phyloP scores from a whole-genome alignment of 2,888 invertebrate genomes.

The Pecten maximus region DNA sequence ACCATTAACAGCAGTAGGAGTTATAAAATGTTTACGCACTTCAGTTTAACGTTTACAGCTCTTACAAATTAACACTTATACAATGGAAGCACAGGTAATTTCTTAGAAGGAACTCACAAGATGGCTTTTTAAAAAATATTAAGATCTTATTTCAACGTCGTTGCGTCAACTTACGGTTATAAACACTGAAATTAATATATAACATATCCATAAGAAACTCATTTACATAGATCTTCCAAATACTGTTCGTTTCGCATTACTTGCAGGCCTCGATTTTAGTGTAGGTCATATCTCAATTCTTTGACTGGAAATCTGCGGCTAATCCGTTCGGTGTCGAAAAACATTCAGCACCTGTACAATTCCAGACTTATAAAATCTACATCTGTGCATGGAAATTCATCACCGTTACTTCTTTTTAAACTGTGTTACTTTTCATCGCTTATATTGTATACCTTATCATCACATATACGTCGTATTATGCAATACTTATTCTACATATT shows the following conservation, averaged over 20 bases:
- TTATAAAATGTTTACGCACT: constrained; percentile 6
- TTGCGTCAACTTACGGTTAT: neutral
- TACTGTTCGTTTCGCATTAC: constrained; percentile 4
- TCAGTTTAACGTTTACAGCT: neutral
- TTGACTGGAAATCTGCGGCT: neutral
- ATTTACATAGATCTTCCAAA: neutral
- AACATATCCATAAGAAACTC: neutral
- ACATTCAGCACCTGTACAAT: neutral
- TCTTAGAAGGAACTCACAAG: neutral
- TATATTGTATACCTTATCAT: no score
- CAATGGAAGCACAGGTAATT: constrained; percentile 13
- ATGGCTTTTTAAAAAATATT: neutral
- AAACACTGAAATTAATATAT: neutral
- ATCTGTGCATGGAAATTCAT: neutral
- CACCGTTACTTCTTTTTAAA: neutral
- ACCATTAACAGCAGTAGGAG: neutral
- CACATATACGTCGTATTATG: neutral
- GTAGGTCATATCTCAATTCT: neutral
- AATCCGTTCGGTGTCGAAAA: neutral
- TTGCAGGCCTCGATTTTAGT: neutral
- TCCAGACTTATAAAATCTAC: neutral
- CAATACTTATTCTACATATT: neutral
- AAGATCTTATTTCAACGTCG: neutral
- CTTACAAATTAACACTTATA: neutral
- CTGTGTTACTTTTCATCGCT: neutral